These are phyloP conservation scores for Cacatua alba DNA, from an alignment of 2,113 vertebrate genomes.

Conservation along the genomic window DNA sequence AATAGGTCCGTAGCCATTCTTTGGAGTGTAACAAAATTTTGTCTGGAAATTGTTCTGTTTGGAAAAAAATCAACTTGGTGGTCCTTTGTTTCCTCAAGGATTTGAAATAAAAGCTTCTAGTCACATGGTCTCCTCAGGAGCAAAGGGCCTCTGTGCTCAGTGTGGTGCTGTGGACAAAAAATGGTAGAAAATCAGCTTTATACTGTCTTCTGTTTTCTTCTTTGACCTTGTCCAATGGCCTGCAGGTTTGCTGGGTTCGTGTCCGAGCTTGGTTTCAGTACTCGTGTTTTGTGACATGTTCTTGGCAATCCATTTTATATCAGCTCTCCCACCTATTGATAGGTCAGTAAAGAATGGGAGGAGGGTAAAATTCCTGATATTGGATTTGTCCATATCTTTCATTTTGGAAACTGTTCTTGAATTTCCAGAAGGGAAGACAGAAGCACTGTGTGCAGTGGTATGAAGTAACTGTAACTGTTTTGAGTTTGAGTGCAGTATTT, in stretches of 20 bases:
- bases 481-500: not conserved
- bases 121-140: not conserved
- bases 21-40: not conserved
- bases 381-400: not conserved
- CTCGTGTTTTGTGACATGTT: not conserved
- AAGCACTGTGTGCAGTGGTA: not conserved
- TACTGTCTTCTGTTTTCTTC: not conserved
- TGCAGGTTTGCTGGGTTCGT: not conserved
- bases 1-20: not conserved
- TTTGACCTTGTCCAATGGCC: rapidly evolving
- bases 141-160: not conserved
- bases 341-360: not conserved
- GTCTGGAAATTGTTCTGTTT: not conserved
- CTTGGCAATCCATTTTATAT: not conserved
- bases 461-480: not conserved
- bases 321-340: not conserved
- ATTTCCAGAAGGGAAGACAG: not conserved
- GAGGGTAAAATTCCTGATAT: not conserved
- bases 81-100: not conserved
- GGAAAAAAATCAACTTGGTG: not conserved
- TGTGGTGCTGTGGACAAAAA: rapidly evolving
- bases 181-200: not conserved
- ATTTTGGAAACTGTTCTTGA: not conserved
- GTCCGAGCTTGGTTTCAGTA: not conserved
- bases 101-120: not conserved